Percentiles rank a stretch among this genome's conserved stretches.
phyloP scores from a whole-genome alignment of 2,113 vertebrate species.

The Dasyurus viverrinus region DNA sequence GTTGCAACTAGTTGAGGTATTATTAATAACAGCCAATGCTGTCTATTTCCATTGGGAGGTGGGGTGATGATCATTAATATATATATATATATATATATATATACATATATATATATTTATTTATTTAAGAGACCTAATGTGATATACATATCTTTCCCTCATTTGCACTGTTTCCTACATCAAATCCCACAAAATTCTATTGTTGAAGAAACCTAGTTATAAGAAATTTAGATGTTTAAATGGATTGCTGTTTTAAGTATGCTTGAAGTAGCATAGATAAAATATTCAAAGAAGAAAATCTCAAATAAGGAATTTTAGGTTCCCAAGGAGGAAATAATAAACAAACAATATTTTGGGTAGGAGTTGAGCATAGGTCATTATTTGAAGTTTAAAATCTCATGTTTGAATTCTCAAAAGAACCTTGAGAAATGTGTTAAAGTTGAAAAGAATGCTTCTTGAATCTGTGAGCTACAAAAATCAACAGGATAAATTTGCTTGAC shows the following conservation, averaged over 20 bases:
- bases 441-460: constrained; percentile 10
- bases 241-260: constrained; percentile 30
- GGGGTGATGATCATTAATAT: not conserved
- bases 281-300: not conserved
- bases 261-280: constrained; percentile 17
- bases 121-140: not conserved
- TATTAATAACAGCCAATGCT: not conserved
- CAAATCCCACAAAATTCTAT: not conserved
- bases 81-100: not conserved
- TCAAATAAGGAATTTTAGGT: constrained; percentile 41
- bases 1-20: too few species aligned
- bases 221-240: constrained; percentile 55
- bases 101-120: not conserved
- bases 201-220: constrained; percentile 41
- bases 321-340: not conserved
- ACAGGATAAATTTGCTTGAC: not conserved
- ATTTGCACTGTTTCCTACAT: not conserved
- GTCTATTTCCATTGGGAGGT: not conserved
- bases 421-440: not conserved
- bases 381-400: constrained; percentile 63
- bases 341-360: constrained; percentile 28
- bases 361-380: not conserved
- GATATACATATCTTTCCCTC: not conserved
- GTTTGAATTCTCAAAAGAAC: constrained; percentile 65
- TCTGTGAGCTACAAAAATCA: constrained; percentile 1